phyloP scores from a whole-genome alignment of 2,888 invertebrate species.

The Lithophane leautieri region DNA sequence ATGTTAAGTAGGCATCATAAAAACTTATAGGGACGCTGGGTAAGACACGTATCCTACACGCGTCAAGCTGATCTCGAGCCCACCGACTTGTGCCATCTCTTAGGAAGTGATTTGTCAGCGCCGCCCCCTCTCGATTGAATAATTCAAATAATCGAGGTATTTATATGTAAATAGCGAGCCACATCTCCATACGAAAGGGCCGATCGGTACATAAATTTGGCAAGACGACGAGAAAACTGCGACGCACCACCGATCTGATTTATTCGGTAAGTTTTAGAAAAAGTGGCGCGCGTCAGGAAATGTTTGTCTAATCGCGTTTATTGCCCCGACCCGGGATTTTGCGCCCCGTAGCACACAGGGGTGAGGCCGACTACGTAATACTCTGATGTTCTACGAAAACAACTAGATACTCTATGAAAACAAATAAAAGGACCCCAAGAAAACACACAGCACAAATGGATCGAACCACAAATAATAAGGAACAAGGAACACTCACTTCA shows the following conservation, averaged over 20 bases:
- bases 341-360: constrained; percentile 82
- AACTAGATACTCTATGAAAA: constrained; percentile 48
- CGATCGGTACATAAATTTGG: constrained; percentile 91
- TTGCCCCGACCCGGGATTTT: constrained; percentile 84
- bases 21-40: constrained; percentile 71
- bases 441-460: constrained; percentile 10
- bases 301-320: constrained; percentile 90
- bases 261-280: constrained; percentile 89
- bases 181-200: constrained; percentile 91
- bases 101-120: constrained; percentile 90
- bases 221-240: constrained; percentile 90
- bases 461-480: constrained; percentile 16
- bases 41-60: constrained; percentile 76
- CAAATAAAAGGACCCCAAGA: constrained; percentile 35
- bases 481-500: constrained; percentile 1
- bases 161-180: constrained; percentile 90
- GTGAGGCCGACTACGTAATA: constrained; percentile 68
- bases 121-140: constrained; percentile 91
- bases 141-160: constrained; percentile 91
- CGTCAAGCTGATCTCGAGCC: constrained; percentile 84
- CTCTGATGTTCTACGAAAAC: constrained; percentile 60
- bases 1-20: constrained; percentile 71
- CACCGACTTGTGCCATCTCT: constrained; percentile 88
- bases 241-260: constrained; percentile 90
- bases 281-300: constrained; percentile 89